A percentile compares a stretch with the other conserved stretches of the same genome.
These are phyloP conservation scores for human DNA, from an alignment of 2,113 vertebrate genomes.

Conservation along the genomic window DNA sequence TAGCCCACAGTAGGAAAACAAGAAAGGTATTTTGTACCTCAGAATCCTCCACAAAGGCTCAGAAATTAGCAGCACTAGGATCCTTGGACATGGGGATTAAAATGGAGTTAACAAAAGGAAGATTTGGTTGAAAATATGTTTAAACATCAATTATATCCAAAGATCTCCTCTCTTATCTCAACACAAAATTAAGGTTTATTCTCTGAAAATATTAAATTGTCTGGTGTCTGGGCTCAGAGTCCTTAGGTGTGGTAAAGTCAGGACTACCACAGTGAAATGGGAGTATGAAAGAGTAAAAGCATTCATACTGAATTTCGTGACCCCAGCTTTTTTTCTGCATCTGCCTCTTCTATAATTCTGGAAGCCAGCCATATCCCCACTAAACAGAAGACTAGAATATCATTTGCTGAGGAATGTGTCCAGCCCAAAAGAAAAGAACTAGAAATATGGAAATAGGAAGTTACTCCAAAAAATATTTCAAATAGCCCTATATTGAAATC, in stretches of 20 bases:
- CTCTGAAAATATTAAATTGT: not conserved
- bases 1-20: not conserved
- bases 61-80: not conserved
- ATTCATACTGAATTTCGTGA: not conserved
- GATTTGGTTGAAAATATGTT: not conserved
- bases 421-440: not conserved
- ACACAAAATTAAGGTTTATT: not conserved
- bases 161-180: not conserved
- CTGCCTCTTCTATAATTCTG: not conserved
- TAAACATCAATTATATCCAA: not conserved
- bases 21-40: not conserved
- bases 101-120: not conserved
- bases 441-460: not conserved
- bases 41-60: not conserved
- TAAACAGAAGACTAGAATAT: not conserved
- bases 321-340: not conserved
- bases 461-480: not conserved
- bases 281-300: not conserved
- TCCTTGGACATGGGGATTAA: not conserved
- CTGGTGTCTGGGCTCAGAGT: not conserved
- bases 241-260: not conserved
- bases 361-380: not conserved
- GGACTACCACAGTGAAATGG: not conserved
- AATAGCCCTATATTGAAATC: not conserved
- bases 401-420: not conserved